These are phyloP conservation scores for Strigamia crassipes DNA, from an alignment of 2,888 invertebrate species.

Conservation along the genomic window DNA sequence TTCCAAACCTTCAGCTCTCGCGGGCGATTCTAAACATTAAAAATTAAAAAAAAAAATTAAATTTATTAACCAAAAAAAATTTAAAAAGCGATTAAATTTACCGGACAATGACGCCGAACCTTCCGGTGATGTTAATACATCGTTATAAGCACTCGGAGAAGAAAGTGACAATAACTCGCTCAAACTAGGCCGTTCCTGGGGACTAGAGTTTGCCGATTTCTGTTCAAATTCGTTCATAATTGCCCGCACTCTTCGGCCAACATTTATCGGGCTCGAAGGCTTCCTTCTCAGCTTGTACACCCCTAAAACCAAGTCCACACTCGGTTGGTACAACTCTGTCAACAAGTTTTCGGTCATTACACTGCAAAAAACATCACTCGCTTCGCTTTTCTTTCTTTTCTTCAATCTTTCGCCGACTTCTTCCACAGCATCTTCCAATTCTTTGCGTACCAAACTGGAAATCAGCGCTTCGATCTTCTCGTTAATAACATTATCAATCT, in stretches of 20 bases:
- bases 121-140: conserved; percentile 29
- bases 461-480: not conserved
- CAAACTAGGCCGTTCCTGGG: not conserved
- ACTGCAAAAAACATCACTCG: not conserved
- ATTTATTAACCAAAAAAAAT: not conserved
- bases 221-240: conserved; percentile 46
- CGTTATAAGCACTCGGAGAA: conserved; percentile 33
- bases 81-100: not conserved
- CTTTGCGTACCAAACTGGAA: not conserved
- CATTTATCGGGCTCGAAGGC: not conserved
- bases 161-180: conserved; percentile 46
- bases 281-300: not conserved
- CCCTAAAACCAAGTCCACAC: not conserved
- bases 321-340: not conserved
- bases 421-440: not conserved
- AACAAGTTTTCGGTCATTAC: not conserved
- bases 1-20: not conserved
- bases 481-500: not conserved
- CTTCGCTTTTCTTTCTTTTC: not conserved
- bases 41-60: not conserved
- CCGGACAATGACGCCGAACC: not conserved
- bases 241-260: conserved; percentile 37
- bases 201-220: not conserved
- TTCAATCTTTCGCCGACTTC: not conserved
- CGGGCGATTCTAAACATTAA: not conserved